Evolutionary conservation across 2,113 vertebrate genomes (phyloP), one percentile per base, ranked within the genome.

Genomic region (Ciconia boyciana): DNA sequence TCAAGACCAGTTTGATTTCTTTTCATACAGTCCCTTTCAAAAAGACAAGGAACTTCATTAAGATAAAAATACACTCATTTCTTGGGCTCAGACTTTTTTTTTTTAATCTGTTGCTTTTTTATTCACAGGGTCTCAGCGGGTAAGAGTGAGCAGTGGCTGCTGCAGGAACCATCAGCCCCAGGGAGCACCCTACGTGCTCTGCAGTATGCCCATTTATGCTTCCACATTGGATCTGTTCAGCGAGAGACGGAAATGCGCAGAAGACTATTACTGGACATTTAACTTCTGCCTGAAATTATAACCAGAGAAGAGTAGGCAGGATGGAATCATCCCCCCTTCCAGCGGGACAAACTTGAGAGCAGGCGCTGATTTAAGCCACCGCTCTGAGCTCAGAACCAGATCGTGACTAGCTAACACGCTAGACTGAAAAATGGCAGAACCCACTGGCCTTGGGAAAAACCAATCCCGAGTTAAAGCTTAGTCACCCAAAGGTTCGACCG

Each of bases 351-450:
- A 17, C 44, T 10, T 2, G 10, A 70, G 83, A 68, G 68, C 46
- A 44, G 71, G 79, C 48, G 26, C 28, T 2, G 31, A n/a, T 0
- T 57, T 11, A 32, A 49, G 32, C 51, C 89, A 16, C 13, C 7
- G 5, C 65, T 39, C 29, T 1, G 44, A 71, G 83, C 68, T 41
- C 69, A 20, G 64, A 34, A 7, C 2, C 3, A 75, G 80, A 34
- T 34, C 0, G 1, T 7, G 44, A 39, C 77, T 14, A 28, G 16
- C 22, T 10, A 28, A 43, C 17, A 4, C 5, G 16, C 21, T 0
- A 29, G 41, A 5, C 31, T 10, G 12, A 77, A 39, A n/a, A 34
- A n/a, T 0, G 49, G 43, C 58, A 72, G 80, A 61, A 46, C 22
- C 31, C 66, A 2, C 55, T 0, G 14, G 57, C 26, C 64, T 32